Evolutionary conservation across 2,888 invertebrate species (phyloP).

Genomic region (Exocentrus adspersus): DNA sequence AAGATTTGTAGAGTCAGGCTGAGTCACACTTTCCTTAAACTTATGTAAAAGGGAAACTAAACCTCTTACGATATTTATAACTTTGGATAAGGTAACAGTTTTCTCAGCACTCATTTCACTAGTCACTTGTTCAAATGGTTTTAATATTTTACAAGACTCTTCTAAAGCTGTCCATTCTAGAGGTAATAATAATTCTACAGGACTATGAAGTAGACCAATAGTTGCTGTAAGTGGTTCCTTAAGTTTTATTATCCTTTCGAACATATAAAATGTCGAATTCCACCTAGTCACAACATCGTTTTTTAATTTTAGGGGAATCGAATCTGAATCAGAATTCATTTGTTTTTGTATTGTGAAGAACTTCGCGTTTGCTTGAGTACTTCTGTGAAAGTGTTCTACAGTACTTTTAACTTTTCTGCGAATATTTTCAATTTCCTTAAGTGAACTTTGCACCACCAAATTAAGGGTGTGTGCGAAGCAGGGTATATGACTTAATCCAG

Average conservation of each 20-base stretch:
- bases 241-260: slow-evolving; percentile 32
- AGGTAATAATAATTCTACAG: slow-evolving; percentile 32
- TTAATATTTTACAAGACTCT: slow-evolving; percentile 33
- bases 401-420: neutral
- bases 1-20: neutral
- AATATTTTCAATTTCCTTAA: neutral
- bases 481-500: neutral
- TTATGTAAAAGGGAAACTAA: neutral
- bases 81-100: neutral
- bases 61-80: neutral
- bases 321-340: neutral
- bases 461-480: neutral
- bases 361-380: neutral
- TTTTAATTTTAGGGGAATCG: neutral
- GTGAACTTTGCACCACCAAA: neutral
- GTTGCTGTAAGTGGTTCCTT: slow-evolving; percentile 34
- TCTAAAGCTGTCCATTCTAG: slow-evolving; percentile 34
- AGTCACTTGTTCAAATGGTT: slow-evolving; percentile 39
- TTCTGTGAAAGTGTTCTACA: neutral
- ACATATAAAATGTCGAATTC: slow-evolving; percentile 5
- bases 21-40: neutral
- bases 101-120: slow-evolving; percentile 38
- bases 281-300: neutral
- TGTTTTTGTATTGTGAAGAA: neutral
- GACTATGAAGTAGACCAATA: slow-evolving; percentile 37